Base-by-base conservation (phyloP, 2,797 vertebrate genomes). In the Graptemys geographica region DNA sequence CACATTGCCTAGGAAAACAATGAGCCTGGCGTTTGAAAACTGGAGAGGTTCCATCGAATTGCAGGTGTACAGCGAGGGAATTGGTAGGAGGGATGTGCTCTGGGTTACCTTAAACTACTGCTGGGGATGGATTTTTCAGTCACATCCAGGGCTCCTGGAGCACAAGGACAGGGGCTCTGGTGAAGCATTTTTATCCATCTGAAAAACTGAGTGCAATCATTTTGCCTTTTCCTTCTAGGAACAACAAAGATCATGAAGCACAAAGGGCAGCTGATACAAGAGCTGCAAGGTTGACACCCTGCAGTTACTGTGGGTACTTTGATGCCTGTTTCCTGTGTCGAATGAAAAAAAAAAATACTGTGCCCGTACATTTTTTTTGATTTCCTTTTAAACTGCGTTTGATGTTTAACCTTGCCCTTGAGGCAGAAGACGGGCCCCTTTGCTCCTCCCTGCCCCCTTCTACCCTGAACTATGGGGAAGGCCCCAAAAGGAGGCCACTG, bases 201-300 rank as follows among this genome's bases (percentile, higher is more conserved):
- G 55, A 59, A 85, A 87, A 94, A 78, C 82, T n/a, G 69, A 82
- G 18, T 5, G 82, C 33, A 11, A 82, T 51, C 51, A 82, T 57
- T 31, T 94, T 84, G 81, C 57, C 53, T 93, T 95, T 96, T 96
- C 95, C 97, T 97, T 97, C 94, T 96, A 97, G 96, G 96, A 95
- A 96, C 96, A 94, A 57, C 80, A 84, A 81, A 96, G 56, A 41
- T 74, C 1, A 3, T 89, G 94, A 96, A 94, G 94, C 94, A 94
- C 78, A 79, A 72, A 81, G 53, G 33, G 51, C 47, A 28, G 65
- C 81, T 76, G 94, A 88, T 85, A 56, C 65, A 82, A 94, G 47
- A 90, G 86, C 62, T 90, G 94, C 51, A 91, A 53, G 92, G 69
- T 80, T 94, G 82, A 93, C 74, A 44, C 65, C 94, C 86, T 51